Conservation (phyloP, 2,797 vertebrate species). For the Discoglossus pictus region DNA sequence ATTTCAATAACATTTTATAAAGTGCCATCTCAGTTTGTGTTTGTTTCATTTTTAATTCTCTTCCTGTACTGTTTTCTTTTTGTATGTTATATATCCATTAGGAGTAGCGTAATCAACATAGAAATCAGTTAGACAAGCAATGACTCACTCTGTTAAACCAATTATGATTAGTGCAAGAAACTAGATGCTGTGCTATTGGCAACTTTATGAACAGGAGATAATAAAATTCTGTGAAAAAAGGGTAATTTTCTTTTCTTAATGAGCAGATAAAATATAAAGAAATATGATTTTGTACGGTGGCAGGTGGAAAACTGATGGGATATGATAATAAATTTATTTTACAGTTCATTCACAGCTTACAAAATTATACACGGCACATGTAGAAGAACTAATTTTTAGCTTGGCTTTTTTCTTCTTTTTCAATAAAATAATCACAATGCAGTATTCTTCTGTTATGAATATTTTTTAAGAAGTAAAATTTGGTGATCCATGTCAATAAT, state of each 20-base stretch:
- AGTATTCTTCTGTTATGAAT: too few relatives aligned
- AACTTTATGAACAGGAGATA: constrained; percentile 53
- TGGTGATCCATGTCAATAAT: too few relatives aligned
- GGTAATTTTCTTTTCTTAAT: constrained; percentile 47
- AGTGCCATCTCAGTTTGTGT: neutral
- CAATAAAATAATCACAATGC: too few relatives aligned
- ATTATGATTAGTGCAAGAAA: constrained; percentile 56
- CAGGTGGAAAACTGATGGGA: constrained; percentile 6
- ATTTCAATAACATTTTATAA: constrained; percentile 29
- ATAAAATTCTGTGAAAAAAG: constrained; percentile 55
- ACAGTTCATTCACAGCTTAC: neutral
- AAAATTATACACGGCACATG: neutral
- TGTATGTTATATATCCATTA: constrained; percentile 55
- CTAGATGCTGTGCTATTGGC: constrained; percentile 51
- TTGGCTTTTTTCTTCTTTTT: too few relatives aligned
- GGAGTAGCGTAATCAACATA: constrained; percentile 59
- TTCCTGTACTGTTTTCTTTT: constrained; percentile 51
- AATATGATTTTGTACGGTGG: constrained; percentile 38
- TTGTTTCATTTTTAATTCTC: constrained; percentile 53
- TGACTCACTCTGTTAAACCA: constrained; percentile 59
- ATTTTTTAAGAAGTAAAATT: too few relatives aligned
- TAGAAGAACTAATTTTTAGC: too few relatives aligned
- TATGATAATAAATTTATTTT: constrained; percentile 16
- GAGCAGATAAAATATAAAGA: constrained; percentile 26
- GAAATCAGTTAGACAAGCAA: constrained; percentile 56